Conservation (phyloP, 2,797 vertebrate genomes). For the Oreochromis mossambicus region DNA sequence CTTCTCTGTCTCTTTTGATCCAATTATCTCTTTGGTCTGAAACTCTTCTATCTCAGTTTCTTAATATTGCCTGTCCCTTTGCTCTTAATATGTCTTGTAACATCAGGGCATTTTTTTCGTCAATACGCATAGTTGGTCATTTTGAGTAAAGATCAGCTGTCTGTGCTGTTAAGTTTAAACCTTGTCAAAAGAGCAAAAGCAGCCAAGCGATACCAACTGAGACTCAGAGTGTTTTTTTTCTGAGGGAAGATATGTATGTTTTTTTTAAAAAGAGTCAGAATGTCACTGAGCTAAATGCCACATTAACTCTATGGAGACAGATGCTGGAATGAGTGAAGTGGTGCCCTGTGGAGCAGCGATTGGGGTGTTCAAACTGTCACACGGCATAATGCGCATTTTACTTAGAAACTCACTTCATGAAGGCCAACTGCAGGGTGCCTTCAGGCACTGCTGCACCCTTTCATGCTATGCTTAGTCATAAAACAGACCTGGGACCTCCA, state of each 20-base stretch:
- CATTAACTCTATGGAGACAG: conserved; percentile 56
- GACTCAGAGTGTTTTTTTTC: conserved; percentile 1
- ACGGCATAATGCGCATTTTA: conserved; percentile 56
- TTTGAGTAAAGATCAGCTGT: conserved; percentile 3
- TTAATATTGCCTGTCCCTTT: conserved; percentile 12
- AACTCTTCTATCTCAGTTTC: conserved; percentile 1
- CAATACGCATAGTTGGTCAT: not conserved
- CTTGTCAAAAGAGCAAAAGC: conserved; percentile 19
- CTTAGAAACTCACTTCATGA: conserved; percentile 46
- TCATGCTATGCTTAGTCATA: conserved; percentile 49
- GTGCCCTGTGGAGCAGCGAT: conserved; percentile 43
- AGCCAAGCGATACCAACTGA: not conserved
- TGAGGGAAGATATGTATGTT: conserved; percentile 21
- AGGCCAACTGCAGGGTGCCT: conserved; percentile 50
- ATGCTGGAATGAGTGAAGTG: conserved; percentile 45
- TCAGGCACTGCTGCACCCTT: conserved; percentile 40
- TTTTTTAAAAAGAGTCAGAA: conserved; percentile 7
- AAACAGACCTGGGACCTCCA: conserved; percentile 46
- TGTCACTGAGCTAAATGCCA: conserved; percentile 68
- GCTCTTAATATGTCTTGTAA: not conserved
- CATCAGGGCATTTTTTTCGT: not conserved
- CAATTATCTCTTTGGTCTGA: conserved; percentile 47
- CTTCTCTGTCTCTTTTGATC: conserved; percentile 52
- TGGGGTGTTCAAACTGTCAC: conserved; percentile 61
- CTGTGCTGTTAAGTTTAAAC: not conserved